A percentile compares a stretch with the other conserved stretches of the same genome.
phyloP scores from a whole-genome alignment of 2,888 invertebrate species.

The Agriopis aurantiaria region DNA sequence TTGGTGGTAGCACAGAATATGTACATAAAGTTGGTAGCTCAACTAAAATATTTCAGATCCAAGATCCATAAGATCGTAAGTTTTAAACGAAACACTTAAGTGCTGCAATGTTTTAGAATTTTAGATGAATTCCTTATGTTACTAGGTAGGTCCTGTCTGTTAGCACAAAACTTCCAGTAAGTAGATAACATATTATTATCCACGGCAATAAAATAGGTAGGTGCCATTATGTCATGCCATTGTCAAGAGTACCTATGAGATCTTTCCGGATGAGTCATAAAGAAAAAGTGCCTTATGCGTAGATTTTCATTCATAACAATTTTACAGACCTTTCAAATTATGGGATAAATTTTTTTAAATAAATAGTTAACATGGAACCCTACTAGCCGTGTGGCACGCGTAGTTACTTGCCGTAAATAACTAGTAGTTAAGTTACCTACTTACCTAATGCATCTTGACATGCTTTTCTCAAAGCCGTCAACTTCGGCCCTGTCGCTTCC shows the following conservation, averaged over 20 bases:
- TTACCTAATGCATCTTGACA: slow-evolving; percentile 95
- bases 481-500: slow-evolving; percentile 93
- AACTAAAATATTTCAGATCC: not conserved
- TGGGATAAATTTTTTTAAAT: not conserved
- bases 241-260: not conserved
- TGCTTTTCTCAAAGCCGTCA: slow-evolving; percentile 91
- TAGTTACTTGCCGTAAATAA: no score
- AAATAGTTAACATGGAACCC: not conserved
- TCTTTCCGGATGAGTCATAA: slow-evolving; percentile 16
- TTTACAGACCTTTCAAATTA: not conserved
- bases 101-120: not conserved
- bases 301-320: not conserved
- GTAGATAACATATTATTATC: no score
- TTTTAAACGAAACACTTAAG: no score
- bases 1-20: not conserved
- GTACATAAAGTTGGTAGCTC: not conserved
- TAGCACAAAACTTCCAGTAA: no score
- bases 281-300: not conserved
- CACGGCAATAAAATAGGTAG: not conserved
- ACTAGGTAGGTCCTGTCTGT: no score
- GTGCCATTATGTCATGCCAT: not conserved
- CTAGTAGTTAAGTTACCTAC: not conserved
- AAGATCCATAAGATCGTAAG: no score
- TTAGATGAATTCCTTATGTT: not conserved
- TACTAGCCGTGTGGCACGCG: no score